Evolutionary conservation across 2,113 vertebrate genomes (phyloP).

Genomic region (Solea solea): DNA sequence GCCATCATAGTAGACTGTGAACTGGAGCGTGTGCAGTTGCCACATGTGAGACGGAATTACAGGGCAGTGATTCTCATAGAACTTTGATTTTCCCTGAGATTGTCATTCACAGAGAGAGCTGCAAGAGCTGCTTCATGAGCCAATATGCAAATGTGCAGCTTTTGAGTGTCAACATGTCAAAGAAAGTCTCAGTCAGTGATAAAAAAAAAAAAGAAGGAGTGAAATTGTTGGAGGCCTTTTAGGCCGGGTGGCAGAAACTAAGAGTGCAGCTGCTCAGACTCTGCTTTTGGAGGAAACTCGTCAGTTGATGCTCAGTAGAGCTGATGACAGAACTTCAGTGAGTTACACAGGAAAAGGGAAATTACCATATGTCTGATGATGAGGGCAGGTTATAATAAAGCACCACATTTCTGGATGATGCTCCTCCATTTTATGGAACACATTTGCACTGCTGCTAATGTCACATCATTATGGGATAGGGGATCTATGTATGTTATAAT

Average conservation of each 20-base stretch:
- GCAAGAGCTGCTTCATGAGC: constrained; percentile 29
- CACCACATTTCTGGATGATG: no score
- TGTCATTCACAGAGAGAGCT: constrained; percentile 13
- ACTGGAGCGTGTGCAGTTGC: constrained; percentile 45
- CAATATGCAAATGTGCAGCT: constrained; percentile 47
- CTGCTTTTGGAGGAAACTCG: constrained; percentile 2
- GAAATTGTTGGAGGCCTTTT: constrained; percentile 35
- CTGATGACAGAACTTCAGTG: constrained; percentile 1
- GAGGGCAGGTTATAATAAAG: constrained; percentile 12
- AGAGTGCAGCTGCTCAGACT: constrained; percentile 15
- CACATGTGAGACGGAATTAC: constrained; percentile 44
- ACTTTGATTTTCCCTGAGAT: constrained; percentile 46
- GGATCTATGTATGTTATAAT: constrained; percentile 2
- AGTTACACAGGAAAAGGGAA: constrained; percentile 9
- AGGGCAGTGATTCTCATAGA: constrained; percentile 27
- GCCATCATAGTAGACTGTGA: constrained; percentile 35
- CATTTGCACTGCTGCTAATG: constrained; percentile 12
- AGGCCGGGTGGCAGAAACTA: constrained; percentile 14
- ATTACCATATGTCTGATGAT: constrained; percentile 24
- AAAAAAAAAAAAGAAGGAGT: constrained; percentile 1
- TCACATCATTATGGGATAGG: constrained; percentile 10
- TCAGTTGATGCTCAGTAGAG: constrained; percentile 5
- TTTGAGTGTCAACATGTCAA: constrained; percentile 53
- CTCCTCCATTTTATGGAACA: constrained; percentile 8
- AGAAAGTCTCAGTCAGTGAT: constrained; percentile 25